These are phyloP conservation scores for Thunnus thynnus DNA, from an alignment of 2,113 vertebrate genomes.

Conservation along the genomic window DNA sequence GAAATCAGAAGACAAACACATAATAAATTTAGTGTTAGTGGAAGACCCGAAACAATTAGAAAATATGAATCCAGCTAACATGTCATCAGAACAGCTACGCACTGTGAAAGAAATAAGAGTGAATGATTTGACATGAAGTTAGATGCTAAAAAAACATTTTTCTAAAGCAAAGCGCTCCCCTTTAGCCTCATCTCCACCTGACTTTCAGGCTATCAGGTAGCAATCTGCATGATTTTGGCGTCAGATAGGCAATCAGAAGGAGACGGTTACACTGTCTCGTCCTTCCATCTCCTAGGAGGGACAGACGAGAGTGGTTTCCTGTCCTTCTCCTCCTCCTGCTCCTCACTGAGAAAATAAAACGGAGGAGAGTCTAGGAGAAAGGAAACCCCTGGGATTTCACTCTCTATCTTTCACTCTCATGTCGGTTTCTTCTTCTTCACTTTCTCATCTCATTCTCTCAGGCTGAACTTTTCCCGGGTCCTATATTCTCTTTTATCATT, in stretches of 20 bases:
- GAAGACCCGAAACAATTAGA: no score
- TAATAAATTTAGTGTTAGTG: no score
- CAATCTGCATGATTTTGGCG: conserved; percentile 49
- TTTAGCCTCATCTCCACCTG: conserved; percentile 35
- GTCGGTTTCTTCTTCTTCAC: conserved; percentile 50
- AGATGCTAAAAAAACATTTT: no score
- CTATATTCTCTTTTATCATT: conserved; percentile 61
- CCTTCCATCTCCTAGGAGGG: conserved; percentile 39
- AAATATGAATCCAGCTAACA: no score
- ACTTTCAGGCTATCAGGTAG: conserved; percentile 37
- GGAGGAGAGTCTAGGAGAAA: conserved; percentile 52
- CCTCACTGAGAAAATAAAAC: conserved; percentile 61
- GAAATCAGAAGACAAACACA: no score
- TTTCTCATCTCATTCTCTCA: conserved; percentile 57
- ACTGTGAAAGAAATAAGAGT: no score
- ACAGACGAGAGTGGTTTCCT: conserved; percentile 45
- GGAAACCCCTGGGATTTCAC: conserved; percentile 60
- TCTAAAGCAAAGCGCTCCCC: background rate
- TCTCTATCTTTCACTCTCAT: conserved; percentile 47
- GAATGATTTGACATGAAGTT: no score
- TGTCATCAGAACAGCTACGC: no score
- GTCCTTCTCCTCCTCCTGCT: conserved; percentile 44
- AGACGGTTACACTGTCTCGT: conserved; percentile 23
- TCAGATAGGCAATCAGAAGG: conserved; percentile 54
- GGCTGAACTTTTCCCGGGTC: conserved; percentile 56